phyloP scores from a whole-genome alignment of 2,113 vertebrate genomes.

The Paedocypris sp. region DNA sequence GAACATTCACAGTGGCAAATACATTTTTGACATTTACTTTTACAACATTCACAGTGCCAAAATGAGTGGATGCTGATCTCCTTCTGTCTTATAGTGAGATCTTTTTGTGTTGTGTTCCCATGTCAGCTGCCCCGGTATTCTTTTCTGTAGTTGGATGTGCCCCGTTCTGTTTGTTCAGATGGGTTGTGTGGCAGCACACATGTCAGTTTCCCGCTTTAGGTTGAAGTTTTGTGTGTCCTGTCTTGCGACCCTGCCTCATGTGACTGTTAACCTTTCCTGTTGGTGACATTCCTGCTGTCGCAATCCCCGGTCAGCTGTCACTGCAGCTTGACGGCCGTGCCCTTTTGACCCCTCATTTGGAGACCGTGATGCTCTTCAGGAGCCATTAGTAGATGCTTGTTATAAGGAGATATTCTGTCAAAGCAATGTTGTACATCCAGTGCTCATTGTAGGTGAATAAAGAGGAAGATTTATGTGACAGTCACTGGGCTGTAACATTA shows the following conservation, averaged over 20 bases:
- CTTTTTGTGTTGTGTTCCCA: neutral
- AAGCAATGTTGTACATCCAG: neutral
- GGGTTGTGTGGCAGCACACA: neutral
- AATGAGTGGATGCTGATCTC: neutral
- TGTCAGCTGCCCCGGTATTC: neutral
- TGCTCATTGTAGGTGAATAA: too few species aligned
- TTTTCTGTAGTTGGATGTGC: neutral
- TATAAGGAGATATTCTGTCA: neutral
- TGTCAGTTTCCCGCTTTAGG: neutral
- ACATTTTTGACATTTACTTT: too few species aligned
- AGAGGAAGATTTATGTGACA: neutral
- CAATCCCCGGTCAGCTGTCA: neutral
- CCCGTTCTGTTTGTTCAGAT: slow-evolving; percentile 7
- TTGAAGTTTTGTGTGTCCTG: neutral
- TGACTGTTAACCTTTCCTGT: neutral
- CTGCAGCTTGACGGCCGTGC: neutral
- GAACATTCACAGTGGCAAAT: too few species aligned
- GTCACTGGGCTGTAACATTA: neutral
- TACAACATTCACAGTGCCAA: too few species aligned
- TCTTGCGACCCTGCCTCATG: neutral
- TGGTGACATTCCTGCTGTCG: neutral
- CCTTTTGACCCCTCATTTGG: neutral
- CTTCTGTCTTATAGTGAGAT: neutral
- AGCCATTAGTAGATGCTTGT: neutral
- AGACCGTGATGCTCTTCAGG: neutral